Evolutionary conservation across 1,140 invertebrate species (phyloP).

Genomic region (Bombus breviceps): DNA sequence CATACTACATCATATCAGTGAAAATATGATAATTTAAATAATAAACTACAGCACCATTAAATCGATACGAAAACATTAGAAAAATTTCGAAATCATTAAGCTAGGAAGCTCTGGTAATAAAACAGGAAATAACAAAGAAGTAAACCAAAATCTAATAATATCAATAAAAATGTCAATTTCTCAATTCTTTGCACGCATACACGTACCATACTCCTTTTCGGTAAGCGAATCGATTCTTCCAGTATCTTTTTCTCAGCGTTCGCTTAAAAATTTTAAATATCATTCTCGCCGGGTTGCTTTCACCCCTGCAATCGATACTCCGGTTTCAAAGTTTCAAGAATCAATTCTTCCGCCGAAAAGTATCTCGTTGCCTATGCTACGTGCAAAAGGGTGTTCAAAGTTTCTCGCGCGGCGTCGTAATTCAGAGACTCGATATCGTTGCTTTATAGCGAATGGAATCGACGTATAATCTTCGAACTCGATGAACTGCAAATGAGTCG

Average conservation of each 20-base stretch:
- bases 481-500: not conserved
- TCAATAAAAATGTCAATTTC: not conserved
- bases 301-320: not conserved
- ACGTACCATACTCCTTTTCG: not conserved
- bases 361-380: not conserved
- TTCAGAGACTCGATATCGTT: not conserved
- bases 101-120: not conserved
- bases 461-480: not conserved
- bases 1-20: no score
- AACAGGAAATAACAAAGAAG: not conserved
- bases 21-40: not conserved
- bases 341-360: not conserved
- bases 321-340: not conserved
- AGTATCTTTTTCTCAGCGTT: no score
- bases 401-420: not conserved
- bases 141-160: not conserved
- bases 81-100: not conserved
- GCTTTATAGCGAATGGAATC: not conserved
- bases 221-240: not conserved
- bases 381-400: not conserved
- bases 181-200: not conserved
- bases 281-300: not conserved
- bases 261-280: conserved; percentile 1
- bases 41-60: not conserved
- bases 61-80: not conserved